phyloP scores from a whole-genome alignment of 2,113 vertebrate genomes.

The Tapirus terrestris region DNA sequence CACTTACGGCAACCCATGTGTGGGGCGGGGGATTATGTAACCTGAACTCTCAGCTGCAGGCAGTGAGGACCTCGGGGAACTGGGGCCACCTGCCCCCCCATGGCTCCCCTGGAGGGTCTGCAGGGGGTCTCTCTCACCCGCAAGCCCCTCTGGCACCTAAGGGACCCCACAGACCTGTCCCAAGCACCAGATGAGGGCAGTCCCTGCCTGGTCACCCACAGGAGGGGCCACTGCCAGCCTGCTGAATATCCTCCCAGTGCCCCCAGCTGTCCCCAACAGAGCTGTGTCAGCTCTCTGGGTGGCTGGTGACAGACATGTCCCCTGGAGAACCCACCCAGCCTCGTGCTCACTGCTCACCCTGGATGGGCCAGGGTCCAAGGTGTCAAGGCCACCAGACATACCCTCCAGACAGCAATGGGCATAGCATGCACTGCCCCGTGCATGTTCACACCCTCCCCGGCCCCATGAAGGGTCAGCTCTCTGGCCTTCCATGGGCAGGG shows the following conservation, averaged over 20 bases:
- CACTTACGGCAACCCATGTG: not conserved
- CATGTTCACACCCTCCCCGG: not conserved
- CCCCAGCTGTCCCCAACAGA: not conserved
- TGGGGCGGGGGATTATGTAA: conserved; percentile 71
- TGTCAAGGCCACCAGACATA: not conserved
- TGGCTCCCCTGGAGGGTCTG: not conserved
- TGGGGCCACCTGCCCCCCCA: not conserved
- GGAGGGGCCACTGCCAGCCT: not conserved
- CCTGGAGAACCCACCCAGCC: not conserved
- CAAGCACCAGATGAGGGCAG: not conserved
- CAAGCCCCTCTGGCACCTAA: not conserved
- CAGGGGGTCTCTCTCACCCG: not conserved
- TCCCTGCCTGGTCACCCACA: not conserved
- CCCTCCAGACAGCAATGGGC: rapidly evolving
- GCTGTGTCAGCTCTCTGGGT: rapidly evolving
- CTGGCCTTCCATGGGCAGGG: not conserved
- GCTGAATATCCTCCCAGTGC: rapidly evolving
- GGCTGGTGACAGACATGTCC: not conserved
- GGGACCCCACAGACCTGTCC: not conserved
- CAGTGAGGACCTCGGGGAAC: not conserved
- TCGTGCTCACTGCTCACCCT: rapidly evolving
- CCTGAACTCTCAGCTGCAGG: not conserved
- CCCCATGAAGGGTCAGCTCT: not conserved
- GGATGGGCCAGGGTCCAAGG: not conserved
- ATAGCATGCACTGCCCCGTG: rapidly evolving